Evolutionary conservation across 2,113 vertebrate genomes (phyloP).

Genomic region (Petaurus breviceps): DNA sequence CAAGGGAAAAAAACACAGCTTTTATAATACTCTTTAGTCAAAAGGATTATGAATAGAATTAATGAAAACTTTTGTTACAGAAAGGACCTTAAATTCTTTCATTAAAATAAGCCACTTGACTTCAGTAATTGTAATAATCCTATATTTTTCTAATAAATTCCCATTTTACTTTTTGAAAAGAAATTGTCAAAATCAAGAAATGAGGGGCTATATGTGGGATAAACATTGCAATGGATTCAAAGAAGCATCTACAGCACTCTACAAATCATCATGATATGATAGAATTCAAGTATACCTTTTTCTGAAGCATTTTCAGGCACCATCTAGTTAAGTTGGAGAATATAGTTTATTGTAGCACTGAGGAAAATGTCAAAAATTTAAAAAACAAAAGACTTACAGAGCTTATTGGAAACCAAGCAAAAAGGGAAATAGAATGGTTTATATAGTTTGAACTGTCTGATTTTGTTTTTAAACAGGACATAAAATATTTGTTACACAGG

Average conservation of each 20-base stretch:
- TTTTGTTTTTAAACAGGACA: neutral
- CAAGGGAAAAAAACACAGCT: conserved; percentile 4
- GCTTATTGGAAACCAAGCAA: neutral
- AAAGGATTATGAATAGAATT: conserved; percentile 31
- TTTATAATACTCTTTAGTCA: conserved; percentile 46
- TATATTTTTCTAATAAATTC: conserved; percentile 44
- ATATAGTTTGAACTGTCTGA: neutral
- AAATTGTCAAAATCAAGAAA: neutral
- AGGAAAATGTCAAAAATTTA: neutral
- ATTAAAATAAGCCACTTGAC: conserved; percentile 56
- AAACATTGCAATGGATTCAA: neutral
- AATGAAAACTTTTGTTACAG: conserved; percentile 35
- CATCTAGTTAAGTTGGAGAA: neutral
- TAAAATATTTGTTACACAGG: neutral
- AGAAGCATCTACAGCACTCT: too few relatives aligned
- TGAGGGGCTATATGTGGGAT: conserved; percentile 17
- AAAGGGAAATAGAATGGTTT: neutral
- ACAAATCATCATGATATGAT: neutral
- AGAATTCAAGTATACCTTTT: neutral
- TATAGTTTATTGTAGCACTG: neutral
- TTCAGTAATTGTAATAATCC: neutral
- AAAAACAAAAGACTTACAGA: neutral
- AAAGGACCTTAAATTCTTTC: conserved; percentile 35
- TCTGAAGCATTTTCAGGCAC: neutral
- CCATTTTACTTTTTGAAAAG: conserved; percentile 27